Evolutionary conservation across 2,888 invertebrate species (phyloP).

Genomic region (Drosophila nr. perissopoda): DNA sequence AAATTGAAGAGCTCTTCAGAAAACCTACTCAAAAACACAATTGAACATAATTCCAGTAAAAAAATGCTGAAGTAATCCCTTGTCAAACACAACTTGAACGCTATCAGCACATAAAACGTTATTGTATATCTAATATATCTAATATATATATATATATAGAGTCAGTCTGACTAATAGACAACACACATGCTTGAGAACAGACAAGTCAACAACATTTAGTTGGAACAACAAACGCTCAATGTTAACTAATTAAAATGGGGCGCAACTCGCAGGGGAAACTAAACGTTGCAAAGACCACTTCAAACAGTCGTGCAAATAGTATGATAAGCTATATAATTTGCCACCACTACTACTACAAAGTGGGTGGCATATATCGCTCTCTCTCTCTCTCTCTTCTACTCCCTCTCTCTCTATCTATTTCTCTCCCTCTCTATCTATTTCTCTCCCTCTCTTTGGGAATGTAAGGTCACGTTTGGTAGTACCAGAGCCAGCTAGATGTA

Average conservation of each 20-base stretch:
- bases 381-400: too few relatives aligned
- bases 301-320: slow-evolving; percentile 18
- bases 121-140: not conserved
- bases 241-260: slow-evolving; percentile 44
- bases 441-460: not conserved
- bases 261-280: slow-evolving; percentile 2
- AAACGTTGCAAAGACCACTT: slow-evolving; percentile 14
- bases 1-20: slow-evolving; percentile 17
- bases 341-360: not conserved
- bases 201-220: slow-evolving; percentile 18
- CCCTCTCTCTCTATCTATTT: not conserved
- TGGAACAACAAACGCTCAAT: slow-evolving; percentile 40
- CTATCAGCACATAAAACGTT: slow-evolving; percentile 8
- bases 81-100: slow-evolving; percentile 20
- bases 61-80: slow-evolving; percentile 5
- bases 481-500: not conserved
- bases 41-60: slow-evolving; percentile 10
- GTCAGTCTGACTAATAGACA: not conserved
- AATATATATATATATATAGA: not conserved
- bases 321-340: slow-evolving; percentile 35
- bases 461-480: not conserved
- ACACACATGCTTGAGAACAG: slow-evolving; percentile 1
- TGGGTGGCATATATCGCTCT: slow-evolving; percentile 3
- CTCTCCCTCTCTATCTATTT: not conserved
- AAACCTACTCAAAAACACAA: not conserved